phyloP scores from a whole-genome alignment of 1,140 invertebrate species.

The Campoletis sonorensis region DNA sequence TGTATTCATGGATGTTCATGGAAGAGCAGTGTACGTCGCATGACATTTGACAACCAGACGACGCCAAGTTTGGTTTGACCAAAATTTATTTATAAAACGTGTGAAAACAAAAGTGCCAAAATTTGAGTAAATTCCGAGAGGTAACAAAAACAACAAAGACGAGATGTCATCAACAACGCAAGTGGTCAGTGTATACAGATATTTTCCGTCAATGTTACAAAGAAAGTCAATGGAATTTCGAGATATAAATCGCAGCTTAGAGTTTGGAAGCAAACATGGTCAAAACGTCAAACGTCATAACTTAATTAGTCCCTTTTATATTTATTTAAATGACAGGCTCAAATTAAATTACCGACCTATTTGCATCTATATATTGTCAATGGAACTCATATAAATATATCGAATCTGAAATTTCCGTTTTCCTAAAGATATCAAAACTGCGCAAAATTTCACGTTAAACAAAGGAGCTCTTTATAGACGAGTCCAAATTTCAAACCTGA shows the following conservation, averaged over 20 bases:
- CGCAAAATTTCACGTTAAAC: constrained; percentile 3
- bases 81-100: neutral
- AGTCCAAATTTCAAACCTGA: neutral
- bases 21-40: neutral
- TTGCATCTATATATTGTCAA: no score
- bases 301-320: no score
- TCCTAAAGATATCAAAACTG: neutral
- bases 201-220: constrained; percentile 18
- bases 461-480: neutral
- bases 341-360: constrained; percentile 7
- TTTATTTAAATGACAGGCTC: neutral
- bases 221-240: neutral
- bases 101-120: constrained; percentile 21
- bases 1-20: neutral
- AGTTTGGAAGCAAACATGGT: no score
- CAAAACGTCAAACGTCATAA: no score
- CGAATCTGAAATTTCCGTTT: no score
- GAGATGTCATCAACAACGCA: constrained; percentile 64
- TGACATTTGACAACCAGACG: constrained; percentile 23
- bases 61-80: neutral
- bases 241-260: neutral
- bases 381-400: no score
- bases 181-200: constrained; percentile 58
- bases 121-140: neutral
- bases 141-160: neutral